phyloP scores from a whole-genome alignment of 2,888 invertebrate species.

The Gandaritis pyraliata region DNA sequence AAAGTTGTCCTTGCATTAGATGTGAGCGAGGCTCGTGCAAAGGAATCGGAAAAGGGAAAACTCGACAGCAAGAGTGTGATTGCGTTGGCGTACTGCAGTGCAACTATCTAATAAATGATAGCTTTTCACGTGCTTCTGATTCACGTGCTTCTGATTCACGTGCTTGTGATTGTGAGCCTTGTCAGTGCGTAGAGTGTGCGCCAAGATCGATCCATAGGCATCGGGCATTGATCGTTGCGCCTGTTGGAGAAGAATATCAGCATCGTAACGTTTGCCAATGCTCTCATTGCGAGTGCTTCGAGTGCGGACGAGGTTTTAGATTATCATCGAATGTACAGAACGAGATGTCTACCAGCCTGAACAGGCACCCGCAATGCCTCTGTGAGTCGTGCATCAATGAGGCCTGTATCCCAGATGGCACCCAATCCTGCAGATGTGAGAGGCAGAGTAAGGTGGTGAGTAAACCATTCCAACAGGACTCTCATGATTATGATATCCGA shows the following conservation, averaged over 20 bases:
- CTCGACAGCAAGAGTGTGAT: conserved; percentile 43
- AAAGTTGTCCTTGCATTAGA: conserved; percentile 45
- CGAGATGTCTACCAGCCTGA: conserved; percentile 56
- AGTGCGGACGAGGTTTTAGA: conserved; percentile 51
- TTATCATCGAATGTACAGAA: conserved; percentile 46
- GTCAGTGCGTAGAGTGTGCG: conserved; percentile 56
- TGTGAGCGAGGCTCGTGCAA: conserved; percentile 47
- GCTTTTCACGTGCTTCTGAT: conserved; percentile 43
- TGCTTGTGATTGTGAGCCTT: conserved; percentile 55
- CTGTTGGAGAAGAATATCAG: conserved; percentile 46
- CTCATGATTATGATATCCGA: conserved; percentile 59
- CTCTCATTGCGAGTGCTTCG: conserved; percentile 60
- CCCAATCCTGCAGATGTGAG: conserved; percentile 55
- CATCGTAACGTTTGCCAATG: conserved; percentile 54
- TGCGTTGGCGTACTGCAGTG: conserved; percentile 51
- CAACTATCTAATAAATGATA: conserved; percentile 43
- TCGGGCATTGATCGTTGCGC: conserved; percentile 49
- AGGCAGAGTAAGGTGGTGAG: conserved; percentile 49
- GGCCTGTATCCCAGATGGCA: conserved; percentile 50
- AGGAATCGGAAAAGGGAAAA: conserved; percentile 35
- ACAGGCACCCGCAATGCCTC: conserved; percentile 50
- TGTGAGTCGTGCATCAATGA: conserved; percentile 58
- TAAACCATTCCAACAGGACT: conserved; percentile 56
- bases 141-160: no score
- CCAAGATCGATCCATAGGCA: conserved; percentile 28